Evolutionary conservation across 2,797 vertebrate species (phyloP), one percentile per base, ranked within the genome.

Genomic region (Acanthopagrus latus): DNA sequence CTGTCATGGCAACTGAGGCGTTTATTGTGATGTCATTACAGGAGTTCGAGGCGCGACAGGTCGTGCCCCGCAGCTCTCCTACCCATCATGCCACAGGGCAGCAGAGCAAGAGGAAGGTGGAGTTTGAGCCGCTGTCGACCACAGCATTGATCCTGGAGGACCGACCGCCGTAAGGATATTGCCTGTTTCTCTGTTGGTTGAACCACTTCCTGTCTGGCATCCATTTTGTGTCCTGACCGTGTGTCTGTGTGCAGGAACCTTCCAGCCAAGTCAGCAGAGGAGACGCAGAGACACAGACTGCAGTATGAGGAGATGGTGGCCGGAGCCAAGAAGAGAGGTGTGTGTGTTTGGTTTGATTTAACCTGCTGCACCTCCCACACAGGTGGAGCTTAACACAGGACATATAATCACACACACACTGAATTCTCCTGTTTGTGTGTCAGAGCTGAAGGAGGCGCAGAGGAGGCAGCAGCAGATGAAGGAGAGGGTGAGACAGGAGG

Each of bases 231-330:
- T 47, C n/a, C 47, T 71, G 5, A 52, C 33, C 0, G 20, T 18
- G 12, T 50, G 54, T 74, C 0, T 66, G 54, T 59, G 27, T 74
- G 21, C 25, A 78, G 76, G 23, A 71, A 59, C 47, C 76, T 78
- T 17, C 68, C 68, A 3, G 54, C 76, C 16, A 78, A 78, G 47
- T 64, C 76, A 0, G 46, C 60, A 0, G 67, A 78, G 60, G 76
- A 78, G 76, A 20, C 11, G 0, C 60, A 78, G 52, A 23, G 68
- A 25, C 76, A 78, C 62, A 7, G 54, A 0, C 44, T 59, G 60
- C 60, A 78, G 76, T 59, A 71, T 11, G 67, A 78, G n/a, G 8
- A 51, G 67, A 78, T 78, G 67, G 75, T 78, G 60, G 60, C 67
- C 0, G 47, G 1, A 14, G 75, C 68, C 46, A 71, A n/a, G 60